Conservation (phyloP, 2,888 invertebrate genomes). For the Abrostola triplasia region DNA sequence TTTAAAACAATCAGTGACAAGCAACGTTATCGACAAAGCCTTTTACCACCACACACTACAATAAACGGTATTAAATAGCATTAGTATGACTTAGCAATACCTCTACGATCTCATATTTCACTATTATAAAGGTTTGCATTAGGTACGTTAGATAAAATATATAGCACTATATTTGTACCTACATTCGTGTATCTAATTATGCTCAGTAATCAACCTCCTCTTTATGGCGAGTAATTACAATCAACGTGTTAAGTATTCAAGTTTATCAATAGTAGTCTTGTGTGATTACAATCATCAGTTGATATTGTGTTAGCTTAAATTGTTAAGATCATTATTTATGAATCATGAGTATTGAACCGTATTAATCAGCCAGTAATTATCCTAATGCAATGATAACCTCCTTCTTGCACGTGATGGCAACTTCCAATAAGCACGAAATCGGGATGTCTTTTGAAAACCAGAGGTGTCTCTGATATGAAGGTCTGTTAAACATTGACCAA, state of each 20-base stretch:
- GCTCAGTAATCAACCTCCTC: slow-evolving; percentile 1
- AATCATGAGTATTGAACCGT: background rate
- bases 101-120: slow-evolving; percentile 15
- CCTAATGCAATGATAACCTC: background rate
- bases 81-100: slow-evolving; percentile 5
- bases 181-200: slow-evolving; percentile 5
- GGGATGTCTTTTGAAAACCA: no score
- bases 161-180: background rate
- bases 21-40: slow-evolving; percentile 35
- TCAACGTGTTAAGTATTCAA: slow-evolving; percentile 7
- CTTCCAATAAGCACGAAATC: no score
- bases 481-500: no score
- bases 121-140: background rate
- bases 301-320: slow-evolving; percentile 4
- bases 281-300: background rate
- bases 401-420: background rate
- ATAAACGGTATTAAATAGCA: slow-evolving; percentile 21
- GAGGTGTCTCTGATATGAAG: no score
- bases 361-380: background rate
- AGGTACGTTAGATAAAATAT: slow-evolving; percentile 1
- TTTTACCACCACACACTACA: slow-evolving; percentile 30
- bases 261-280: slow-evolving; percentile 8
- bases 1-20: slow-evolving; percentile 18
- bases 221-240: background rate
- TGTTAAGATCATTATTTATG: background rate